Evolutionary conservation across 2,888 invertebrate genomes (phyloP).

Genomic region (Thereva unica): DNA sequence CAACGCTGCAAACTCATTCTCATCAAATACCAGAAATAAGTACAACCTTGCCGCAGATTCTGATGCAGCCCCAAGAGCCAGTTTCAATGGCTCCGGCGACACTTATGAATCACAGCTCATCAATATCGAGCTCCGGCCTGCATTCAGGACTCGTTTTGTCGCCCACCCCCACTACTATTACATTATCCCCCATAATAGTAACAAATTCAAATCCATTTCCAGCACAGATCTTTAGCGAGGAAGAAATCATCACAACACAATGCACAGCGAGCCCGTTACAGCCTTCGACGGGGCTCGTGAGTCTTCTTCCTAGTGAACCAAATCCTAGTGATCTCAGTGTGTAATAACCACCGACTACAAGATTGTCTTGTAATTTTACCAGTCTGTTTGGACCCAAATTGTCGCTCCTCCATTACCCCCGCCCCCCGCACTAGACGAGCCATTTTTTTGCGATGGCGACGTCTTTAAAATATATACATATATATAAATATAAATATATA

Average conservation of each 20-base stretch:
- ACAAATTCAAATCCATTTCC: conserved; percentile 49
- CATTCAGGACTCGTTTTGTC: background rate
- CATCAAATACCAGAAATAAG: conserved; percentile 46
- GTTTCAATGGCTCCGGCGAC: conserved; percentile 7
- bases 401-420: too few species aligned
- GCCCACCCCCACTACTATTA: conserved; percentile 40
- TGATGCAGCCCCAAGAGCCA: conserved; percentile 44
- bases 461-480: too few species aligned
- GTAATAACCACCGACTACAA: conserved; percentile 19
- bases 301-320: conserved; percentile 11
- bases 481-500: too few species aligned
- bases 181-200: conserved; percentile 48
- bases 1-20: conserved; percentile 12
- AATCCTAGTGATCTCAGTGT: conserved; percentile 26
- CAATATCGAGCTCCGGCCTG: conserved; percentile 37
- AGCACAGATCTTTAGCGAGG: conserved; percentile 43
- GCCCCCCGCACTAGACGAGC: too few species aligned
- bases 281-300: conserved; percentile 23
- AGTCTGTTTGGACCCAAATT: too few species aligned
- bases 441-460: too few species aligned
- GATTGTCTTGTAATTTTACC: too few species aligned
- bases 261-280: conserved; percentile 9
- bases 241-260: conserved; percentile 37
- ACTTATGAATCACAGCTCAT: background rate
- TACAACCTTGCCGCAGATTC: conserved; percentile 46